These are phyloP conservation scores for Pseudomyrmex flavicornis DNA, from an alignment of 1,140 invertebrate species.

Conservation along the genomic window DNA sequence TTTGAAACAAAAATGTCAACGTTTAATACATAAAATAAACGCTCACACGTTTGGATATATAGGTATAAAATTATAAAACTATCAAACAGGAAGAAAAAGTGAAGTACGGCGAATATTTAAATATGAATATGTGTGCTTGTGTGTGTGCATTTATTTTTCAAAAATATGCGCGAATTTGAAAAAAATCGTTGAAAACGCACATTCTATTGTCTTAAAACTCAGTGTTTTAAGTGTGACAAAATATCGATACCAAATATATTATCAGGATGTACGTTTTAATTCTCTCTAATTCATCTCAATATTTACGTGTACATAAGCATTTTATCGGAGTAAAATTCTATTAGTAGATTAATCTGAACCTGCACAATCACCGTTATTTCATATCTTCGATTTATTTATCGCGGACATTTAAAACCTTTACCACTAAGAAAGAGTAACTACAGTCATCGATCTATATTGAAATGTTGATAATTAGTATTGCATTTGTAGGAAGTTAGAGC, in stretches of 20 bases:
- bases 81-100: slow-evolving; percentile 17
- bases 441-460: slow-evolving; percentile 23
- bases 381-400: slow-evolving; percentile 6
- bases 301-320: slow-evolving; percentile 2
- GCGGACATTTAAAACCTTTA: slow-evolving; percentile 34
- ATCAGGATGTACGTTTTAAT: slow-evolving; percentile 1
- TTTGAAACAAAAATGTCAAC: slow-evolving; percentile 64
- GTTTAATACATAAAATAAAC: slow-evolving; percentile 38
- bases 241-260: slow-evolving; percentile 14
- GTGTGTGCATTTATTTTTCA: slow-evolving; percentile 6
- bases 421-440: slow-evolving; percentile 28
- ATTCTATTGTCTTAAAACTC: background rate
- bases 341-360: slow-evolving; percentile 9
- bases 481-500: slow-evolving; percentile 5
- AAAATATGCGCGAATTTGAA: background rate
- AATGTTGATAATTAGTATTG: slow-evolving; percentile 16
- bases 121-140: background rate
- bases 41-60: slow-evolving; percentile 16
- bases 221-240: slow-evolving; percentile 4
- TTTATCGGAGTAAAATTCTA: slow-evolving; percentile 1
- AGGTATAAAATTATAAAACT: slow-evolving; percentile 33
- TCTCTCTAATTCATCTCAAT: slow-evolving; percentile 11
- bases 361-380: slow-evolving; percentile 20
- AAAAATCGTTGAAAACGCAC: background rate
- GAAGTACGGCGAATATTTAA: background rate